phyloP scores from a whole-genome alignment of 30 jellyfish, hydroid and myxozoan species.

The Mastigias papua region DNA sequence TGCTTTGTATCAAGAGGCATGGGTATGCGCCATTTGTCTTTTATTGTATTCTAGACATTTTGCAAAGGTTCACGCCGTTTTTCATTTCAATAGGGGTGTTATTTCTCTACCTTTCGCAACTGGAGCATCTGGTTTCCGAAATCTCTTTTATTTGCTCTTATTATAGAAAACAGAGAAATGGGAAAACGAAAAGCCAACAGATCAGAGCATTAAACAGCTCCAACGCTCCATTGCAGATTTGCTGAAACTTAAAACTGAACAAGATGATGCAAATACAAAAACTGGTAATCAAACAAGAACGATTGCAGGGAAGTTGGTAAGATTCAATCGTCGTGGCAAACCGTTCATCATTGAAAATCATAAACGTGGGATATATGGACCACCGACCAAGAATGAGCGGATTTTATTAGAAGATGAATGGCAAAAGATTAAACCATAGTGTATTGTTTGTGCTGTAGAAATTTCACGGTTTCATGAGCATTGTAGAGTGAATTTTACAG shows the following conservation, averaged over 20 bases:
- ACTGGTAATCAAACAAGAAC: slow-evolving; percentile 52
- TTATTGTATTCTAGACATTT: too few species aligned
- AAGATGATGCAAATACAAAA: background rate
- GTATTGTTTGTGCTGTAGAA: too few species aligned
- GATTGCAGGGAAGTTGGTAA: slow-evolving; percentile 70
- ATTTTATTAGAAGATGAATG: slow-evolving; percentile 59
- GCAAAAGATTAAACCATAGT: slow-evolving; percentile 58
- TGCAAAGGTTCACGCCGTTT: too few species aligned
- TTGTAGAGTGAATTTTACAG: too few species aligned
- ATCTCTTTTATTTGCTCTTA: too few species aligned
- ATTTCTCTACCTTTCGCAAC: too few species aligned
- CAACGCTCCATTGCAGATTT: slow-evolving; percentile 23
- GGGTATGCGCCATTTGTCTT: too few species aligned
- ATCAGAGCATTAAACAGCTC: slow-evolving; percentile 31
- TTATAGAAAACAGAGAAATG: slow-evolving; percentile 87
- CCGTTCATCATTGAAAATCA: slow-evolving; percentile 84
- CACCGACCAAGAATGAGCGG: slow-evolving; percentile 67
- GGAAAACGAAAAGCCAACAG: slow-evolving; percentile 83
- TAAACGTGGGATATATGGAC: slow-evolving; percentile 77
- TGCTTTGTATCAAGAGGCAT: too few species aligned
- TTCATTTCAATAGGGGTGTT: too few species aligned
- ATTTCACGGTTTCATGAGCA: too few species aligned
- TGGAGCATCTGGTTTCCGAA: too few species aligned
- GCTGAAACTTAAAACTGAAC: background rate
- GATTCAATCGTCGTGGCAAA: slow-evolving; percentile 85